Percentiles rank a stretch among this genome's conserved stretches.
These are phyloP conservation scores for Zonotrichia leucophrys DNA, from an alignment of 2,113 vertebrate species.

Conservation along the genomic window DNA sequence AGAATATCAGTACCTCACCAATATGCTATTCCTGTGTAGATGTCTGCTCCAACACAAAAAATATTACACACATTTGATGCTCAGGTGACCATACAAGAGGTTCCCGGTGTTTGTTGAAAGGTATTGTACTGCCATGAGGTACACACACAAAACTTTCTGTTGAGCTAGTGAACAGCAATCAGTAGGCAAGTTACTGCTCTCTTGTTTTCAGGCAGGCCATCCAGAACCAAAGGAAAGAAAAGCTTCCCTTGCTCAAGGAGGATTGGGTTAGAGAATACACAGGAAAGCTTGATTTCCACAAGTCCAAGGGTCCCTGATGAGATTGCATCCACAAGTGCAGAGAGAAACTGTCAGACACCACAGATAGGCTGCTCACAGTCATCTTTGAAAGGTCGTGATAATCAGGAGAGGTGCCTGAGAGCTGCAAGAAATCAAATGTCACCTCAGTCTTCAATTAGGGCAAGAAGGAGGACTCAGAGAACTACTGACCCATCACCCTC, in stretches of 20 bases:
- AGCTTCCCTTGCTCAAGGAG: not conserved
- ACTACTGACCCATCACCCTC: not conserved
- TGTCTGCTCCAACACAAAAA: not conserved
- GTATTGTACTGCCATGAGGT: not conserved
- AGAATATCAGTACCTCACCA: rapidly evolving
- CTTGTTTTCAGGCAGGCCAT: not conserved
- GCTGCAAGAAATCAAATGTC: not conserved
- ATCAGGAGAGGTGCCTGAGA: not conserved
- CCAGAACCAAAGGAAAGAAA: not conserved
- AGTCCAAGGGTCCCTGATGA: rapidly evolving
- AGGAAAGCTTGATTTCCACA: not conserved
- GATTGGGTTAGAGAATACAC: not conserved
- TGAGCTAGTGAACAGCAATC: not conserved
- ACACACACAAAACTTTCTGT: not conserved
- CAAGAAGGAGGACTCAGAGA: not conserved
- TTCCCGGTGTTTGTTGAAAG: not conserved
- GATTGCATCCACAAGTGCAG: not conserved
- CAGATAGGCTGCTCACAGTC: not conserved
- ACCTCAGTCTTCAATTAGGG: not conserved
- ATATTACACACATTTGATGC: not conserved
- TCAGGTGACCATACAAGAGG: not conserved
- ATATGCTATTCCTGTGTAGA: not conserved
- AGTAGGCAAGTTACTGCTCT: not conserved
- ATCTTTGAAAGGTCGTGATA: not conserved
- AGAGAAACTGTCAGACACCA: not conserved